Base-by-base conservation (phyloP, 2,113 vertebrate genomes). In the Leptobrachium leishanense region DNA sequence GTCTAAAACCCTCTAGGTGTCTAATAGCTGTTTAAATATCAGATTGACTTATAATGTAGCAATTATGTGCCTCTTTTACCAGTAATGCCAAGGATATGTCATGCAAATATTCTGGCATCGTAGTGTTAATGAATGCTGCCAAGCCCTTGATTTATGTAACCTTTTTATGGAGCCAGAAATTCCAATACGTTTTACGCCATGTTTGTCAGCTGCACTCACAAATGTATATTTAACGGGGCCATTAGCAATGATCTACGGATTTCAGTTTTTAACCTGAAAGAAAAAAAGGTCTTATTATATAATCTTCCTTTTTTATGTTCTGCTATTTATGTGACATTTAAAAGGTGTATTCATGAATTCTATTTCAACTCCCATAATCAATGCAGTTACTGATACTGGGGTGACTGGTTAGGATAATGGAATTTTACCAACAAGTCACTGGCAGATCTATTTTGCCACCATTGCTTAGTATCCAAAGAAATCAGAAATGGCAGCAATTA, bases 191-290 rank as follows among this genome's bases (percentile, higher is more conserved):
- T 78, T 79, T 79, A 79, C 69, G 59, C 68, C 77, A 79, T 79
- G 77, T 79, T 79, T 79, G 77, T 79, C 77, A 72, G 77, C 77
- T 66, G 57, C 77, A 79, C 77, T 79, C 77, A 72, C 68, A 79
- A 79, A 79, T 72, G 69, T 79, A 79, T 72, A 79, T 79, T 79
- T 79, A 79, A 79, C 69, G 64, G 77, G 69, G 77, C 77, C 77
- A 79, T 79, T 79, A 79, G 77, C 77, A 72, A 66, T 66, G 46
- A 79, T 79, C 69, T 65, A 72, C 69, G 66, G 68, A 72, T 72
- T 72, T 72, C 55, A 70, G 68, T 42, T 71, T 78, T 77, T 50
- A 77, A 68, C 66, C 66, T 68, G n/a, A 31, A 68, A 20, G 68
- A 53, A 66, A 46, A 75, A 44, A 70, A n/a, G 62, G 43, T 15